Evolutionary conservation across 1,140 invertebrate species (phyloP).

Genomic region (Bombus superbus): DNA sequence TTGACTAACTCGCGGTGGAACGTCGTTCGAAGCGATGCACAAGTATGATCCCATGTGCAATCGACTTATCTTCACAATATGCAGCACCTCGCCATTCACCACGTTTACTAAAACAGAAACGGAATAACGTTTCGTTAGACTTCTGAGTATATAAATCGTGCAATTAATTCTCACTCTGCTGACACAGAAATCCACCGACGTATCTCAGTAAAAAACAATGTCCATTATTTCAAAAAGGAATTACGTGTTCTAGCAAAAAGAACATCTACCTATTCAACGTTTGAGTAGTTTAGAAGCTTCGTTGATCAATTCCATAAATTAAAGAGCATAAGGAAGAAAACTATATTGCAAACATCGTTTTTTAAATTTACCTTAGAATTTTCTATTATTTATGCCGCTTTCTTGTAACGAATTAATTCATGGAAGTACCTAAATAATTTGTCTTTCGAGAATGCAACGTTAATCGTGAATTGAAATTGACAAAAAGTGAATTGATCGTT

Average conservation of each 20-base stretch:
- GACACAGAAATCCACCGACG: not conserved
- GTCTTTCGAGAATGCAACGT: not conserved
- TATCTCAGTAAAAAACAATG: not conserved
- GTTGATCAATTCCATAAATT: no score
- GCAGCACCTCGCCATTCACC: constrained; percentile 92
- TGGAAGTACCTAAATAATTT: not conserved
- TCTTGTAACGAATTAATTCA: no score
- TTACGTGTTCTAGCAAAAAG: not conserved
- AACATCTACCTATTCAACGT: no score
- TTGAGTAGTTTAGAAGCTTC: no score
- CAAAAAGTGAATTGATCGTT: not conserved
- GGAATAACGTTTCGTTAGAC: not conserved
- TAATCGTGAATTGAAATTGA: no score
- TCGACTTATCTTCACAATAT: constrained; percentile 93
- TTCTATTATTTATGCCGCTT: no score
- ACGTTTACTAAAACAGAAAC: constrained; percentile 88
- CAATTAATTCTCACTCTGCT: not conserved
- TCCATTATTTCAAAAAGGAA: not conserved
- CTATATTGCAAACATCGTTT: no score
- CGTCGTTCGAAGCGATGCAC: constrained; percentile 93
- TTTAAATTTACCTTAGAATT: no score
- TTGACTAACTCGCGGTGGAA: constrained; percentile 94
- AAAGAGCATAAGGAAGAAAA: no score
- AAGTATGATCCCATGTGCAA: constrained; percentile 95
- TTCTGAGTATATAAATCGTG: no score